Percentiles rank a stretch among this genome's conserved stretches.
Conservation (phyloP, 2,797 vertebrate genomes). For the Syngnathus acus region DNA sequence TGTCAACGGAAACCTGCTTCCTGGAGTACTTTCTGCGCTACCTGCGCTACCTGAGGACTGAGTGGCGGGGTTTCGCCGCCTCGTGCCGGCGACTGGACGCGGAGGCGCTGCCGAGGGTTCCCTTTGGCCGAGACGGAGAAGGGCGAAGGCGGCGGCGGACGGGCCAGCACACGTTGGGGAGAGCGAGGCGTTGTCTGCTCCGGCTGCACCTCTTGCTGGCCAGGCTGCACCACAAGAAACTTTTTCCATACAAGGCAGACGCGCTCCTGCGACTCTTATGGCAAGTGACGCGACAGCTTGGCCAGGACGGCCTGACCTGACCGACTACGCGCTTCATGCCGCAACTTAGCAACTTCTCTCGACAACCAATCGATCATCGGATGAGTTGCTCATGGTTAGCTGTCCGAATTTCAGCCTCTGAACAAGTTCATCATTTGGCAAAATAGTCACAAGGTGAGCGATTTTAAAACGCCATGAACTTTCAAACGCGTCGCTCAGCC, state of each 20-base stretch:
- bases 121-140: too few species aligned
- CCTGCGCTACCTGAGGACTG: conserved; percentile 74
- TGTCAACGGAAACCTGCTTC: conserved; percentile 92
- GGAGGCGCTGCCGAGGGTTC: background rate
- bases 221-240: conserved; percentile 74
- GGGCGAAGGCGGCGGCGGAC: background rate
- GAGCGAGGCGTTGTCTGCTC: conserved; percentile 62
- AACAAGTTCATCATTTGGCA: too few species aligned
- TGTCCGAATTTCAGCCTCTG: too few species aligned
- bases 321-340: background rate
- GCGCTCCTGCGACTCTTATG: conserved; percentile 81
- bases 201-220: conserved; percentile 69
- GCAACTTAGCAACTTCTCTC: too few species aligned
- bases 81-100: conserved; percentile 44
- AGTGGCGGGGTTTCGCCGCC: conserved; percentile 66
- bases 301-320: background rate
- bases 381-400: too few species aligned
- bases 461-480: too few species aligned
- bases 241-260: conserved; percentile 89
- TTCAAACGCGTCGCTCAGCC: too few species aligned
- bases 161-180: background rate
- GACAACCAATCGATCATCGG: too few species aligned
- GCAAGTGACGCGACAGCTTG: conserved; percentile 17
- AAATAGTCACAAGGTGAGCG: too few species aligned
- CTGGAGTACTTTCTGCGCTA: conserved; percentile 89